These are phyloP conservation scores for Morpho achilles DNA, from an alignment of 2,888 invertebrate species.

Conservation along the genomic window DNA sequence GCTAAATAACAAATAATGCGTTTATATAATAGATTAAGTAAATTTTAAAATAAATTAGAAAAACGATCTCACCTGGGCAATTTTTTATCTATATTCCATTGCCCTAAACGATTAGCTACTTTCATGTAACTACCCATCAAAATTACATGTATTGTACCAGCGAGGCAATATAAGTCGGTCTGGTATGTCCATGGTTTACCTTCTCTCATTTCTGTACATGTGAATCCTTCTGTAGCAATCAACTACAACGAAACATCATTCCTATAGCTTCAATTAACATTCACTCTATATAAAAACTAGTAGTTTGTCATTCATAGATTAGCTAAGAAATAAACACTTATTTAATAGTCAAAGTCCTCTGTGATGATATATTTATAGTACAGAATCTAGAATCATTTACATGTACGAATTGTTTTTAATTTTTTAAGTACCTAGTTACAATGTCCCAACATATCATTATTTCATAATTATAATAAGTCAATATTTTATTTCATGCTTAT, in stretches of 20 bases:
- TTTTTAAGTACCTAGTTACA: no score
- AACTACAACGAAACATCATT: conserved; percentile 56
- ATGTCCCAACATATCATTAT: no score
- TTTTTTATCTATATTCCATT: conserved; percentile 85
- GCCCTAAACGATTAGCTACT: conserved; percentile 80
- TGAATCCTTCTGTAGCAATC: conserved; percentile 88
- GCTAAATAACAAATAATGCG: no score
- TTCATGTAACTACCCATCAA: conserved; percentile 95
- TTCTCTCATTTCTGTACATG: conserved; percentile 95
- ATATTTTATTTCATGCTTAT: no score
- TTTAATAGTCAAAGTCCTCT: no score
- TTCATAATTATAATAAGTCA: no score
- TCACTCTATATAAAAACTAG: background rate
- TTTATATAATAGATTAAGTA: no score
- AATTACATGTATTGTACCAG: conserved; percentile 92
- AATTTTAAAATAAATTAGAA: background rate
- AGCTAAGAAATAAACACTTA: no score
- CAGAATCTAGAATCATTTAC: no score
- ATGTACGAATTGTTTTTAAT: no score
- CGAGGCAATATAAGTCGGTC: conserved; percentile 93
- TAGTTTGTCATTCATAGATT: background rate
- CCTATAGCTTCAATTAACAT: background rate
- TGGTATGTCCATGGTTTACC: conserved; percentile 96
- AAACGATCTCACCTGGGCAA: conserved; percentile 79
- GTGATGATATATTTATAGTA: no score